Evolutionary conservation across 2,113 vertebrate species (phyloP), one percentile per base, ranked within the genome.

Genomic region (Trinectes maculatus): DNA sequence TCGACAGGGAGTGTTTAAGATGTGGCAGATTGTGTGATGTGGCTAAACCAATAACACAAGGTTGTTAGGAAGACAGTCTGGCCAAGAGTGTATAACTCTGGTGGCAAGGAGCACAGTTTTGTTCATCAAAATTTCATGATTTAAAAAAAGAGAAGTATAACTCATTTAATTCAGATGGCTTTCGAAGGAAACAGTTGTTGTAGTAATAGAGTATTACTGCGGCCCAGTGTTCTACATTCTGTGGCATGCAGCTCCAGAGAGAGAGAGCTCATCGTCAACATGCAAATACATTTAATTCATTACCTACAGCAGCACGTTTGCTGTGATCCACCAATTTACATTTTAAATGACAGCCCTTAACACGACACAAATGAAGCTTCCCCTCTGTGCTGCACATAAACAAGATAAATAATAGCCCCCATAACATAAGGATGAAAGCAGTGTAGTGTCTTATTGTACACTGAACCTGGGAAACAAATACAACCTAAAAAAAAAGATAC

Each of bases 1-100:
- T 89, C 80, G n/a, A 83, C 57, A 76, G 71, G n/a, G n/a, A n/a
- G n/a, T n/a, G n/a, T n/a, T n/a, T n/a, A n/a, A 57, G 80, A 76
- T 73, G 76, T 58, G 71, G 61, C 74, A 54, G 72, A 61, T 81
- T 3, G 71, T 68, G 49, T 77, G 79, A 77, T 80, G 55, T 22
- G 48, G 71, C 65, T 74, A 81, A 85, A 87, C 71, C 60, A 81
- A 71, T 87, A 75, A 87, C 82, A 82, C 72, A 33, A 66, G 74
- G 65, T 79, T 76, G 49, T 71, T 16, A 16, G 78, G 69, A 78
- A 87, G 83, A 90, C 5, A 44, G 42, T 44, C 19, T 10, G 3
- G 19, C 19, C 19, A 8, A 44, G 2, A 12, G 42, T 22, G 10
- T 44, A 36, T 46, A 13, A 4, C 21, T 46, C 44, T 15, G n/a